Conservation (phyloP, 2,113 vertebrate genomes). For the Ornithorhynchus anatinus region DNA sequence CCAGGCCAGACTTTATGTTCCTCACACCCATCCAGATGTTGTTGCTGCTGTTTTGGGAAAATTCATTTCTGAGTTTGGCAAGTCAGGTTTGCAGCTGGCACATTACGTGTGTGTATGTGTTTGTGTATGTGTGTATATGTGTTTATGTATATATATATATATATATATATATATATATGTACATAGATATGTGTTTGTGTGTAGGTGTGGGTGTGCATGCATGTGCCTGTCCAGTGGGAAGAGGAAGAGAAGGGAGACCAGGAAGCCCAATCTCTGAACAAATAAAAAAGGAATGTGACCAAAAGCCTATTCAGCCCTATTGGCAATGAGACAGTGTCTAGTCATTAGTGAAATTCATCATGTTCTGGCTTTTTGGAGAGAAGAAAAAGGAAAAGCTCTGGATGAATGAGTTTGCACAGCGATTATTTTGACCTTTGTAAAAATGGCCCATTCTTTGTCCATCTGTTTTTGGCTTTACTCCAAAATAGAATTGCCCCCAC, state of each 20-base stretch:
- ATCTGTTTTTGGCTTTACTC: neutral
- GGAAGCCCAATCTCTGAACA: neutral
- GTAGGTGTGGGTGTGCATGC: neutral
- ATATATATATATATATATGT: too few relatives aligned
- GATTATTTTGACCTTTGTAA: neutral
- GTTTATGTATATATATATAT: too few relatives aligned
- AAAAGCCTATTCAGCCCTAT: constrained; percentile 3
- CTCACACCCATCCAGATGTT: constrained; percentile 41
- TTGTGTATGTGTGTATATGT: neutral
- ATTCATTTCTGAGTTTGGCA: constrained; percentile 32
- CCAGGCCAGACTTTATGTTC: constrained; percentile 35
- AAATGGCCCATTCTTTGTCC: neutral
- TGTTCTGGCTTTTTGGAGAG: neutral
- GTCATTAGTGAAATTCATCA: constrained; percentile 6
- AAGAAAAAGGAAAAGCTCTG: neutral
- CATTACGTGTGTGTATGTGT: constrained; percentile 1
- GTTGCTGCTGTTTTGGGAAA: constrained; percentile 37
- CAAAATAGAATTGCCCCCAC: neutral
- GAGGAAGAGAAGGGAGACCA: neutral
- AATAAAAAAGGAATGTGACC: neutral
- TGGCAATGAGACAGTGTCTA: constrained; percentile 21
- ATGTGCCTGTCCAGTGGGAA: neutral
- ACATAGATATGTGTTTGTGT: too few relatives aligned
- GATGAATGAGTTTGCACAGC: neutral
- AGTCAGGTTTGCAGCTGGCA: constrained; percentile 50